Evolutionary conservation across 2,113 vertebrate species (phyloP), one percentile per base, ranked within the genome.

Genomic region (Poeciliopsis occidentalis): DNA sequence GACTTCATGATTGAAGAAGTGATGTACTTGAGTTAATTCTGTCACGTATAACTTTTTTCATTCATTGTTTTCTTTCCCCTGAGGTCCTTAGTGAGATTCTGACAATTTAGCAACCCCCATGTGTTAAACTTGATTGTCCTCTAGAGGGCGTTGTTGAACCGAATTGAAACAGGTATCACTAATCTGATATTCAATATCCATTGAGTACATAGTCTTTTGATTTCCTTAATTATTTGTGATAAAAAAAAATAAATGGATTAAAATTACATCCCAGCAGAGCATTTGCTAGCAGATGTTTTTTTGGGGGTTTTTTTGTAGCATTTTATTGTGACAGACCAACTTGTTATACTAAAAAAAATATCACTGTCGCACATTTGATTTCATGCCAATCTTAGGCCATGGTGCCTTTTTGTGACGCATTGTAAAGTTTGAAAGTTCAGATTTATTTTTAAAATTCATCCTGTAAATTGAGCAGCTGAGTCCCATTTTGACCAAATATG

Each of bases 381-480:
- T 54, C 19, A 54, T 24, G 47, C 5, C 24, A 57, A 57, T 24
- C 24, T 57, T 57, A 1, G 22, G 5, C 24, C 51, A n/a, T 22
- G 22, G 17, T 54, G 19, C 19, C 4, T 10, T n/a, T 57, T 57
- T 54, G 32, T 73, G 63, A 66, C 65, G 54, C 34, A 37, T 10
- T 37, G 34, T 37, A 37, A 11, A 37, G 34, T 37, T 37, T 22
- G 39, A 69, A 22, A 61, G 51, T 70, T 60, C 3, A 27, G 30
- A 24, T 57, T 67, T 81, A 31, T 77, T 83, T 87, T 78, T 80
- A 67, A 41, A 88, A 65, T 76, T n/a, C 19, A 64, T 69, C 10
- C 27, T 24, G 41, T 75, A 78, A 85, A 85, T 26, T 78, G 80
- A 86, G 79, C 90, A 93, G 82, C 90, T 93, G 90, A 67, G 75